These are phyloP conservation scores for Corythoichthys haematopterus DNA, from an alignment of 2,113 vertebrate species.

Conservation along the genomic window DNA sequence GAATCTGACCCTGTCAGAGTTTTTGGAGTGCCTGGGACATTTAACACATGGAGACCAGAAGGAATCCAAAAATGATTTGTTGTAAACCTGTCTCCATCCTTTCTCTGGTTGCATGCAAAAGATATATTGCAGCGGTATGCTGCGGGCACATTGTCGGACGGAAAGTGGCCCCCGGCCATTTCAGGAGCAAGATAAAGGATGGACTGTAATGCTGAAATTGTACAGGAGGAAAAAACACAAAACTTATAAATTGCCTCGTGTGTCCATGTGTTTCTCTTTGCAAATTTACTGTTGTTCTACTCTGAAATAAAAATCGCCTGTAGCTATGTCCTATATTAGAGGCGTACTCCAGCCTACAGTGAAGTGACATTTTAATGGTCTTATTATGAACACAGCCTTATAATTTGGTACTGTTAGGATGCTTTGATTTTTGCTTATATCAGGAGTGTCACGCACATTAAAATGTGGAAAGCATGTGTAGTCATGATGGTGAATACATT, in stretches of 20 bases:
- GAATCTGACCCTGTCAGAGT: constrained; percentile 43
- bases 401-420: background rate
- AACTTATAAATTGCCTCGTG: background rate
- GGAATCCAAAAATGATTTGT: constrained; percentile 60
- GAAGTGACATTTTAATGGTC: background rate
- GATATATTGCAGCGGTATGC: constrained; percentile 45
- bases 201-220: constrained; percentile 23
- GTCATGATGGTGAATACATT: too few species aligned
- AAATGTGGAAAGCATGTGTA: too few species aligned
- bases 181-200: constrained; percentile 34
- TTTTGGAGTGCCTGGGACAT: constrained; percentile 34
- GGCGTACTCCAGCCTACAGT: background rate
- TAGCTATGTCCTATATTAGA: background rate
- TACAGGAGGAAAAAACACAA: background rate
- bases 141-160: constrained; percentile 1
- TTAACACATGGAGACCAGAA: constrained; percentile 29
- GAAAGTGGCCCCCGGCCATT: constrained; percentile 21
- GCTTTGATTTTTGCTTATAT: background rate
- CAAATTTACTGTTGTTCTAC: constrained; percentile 24
- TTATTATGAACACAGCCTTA: background rate
- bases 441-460: background rate
- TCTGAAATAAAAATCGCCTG: constrained; percentile 17
- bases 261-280: constrained; percentile 14
- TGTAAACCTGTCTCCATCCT: constrained; percentile 33
- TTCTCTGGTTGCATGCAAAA: constrained; percentile 8